Evolutionary conservation across 35 echinoderm and acorn worm species (phyloP).

Genomic region (Apostichopus japonicus): DNA sequence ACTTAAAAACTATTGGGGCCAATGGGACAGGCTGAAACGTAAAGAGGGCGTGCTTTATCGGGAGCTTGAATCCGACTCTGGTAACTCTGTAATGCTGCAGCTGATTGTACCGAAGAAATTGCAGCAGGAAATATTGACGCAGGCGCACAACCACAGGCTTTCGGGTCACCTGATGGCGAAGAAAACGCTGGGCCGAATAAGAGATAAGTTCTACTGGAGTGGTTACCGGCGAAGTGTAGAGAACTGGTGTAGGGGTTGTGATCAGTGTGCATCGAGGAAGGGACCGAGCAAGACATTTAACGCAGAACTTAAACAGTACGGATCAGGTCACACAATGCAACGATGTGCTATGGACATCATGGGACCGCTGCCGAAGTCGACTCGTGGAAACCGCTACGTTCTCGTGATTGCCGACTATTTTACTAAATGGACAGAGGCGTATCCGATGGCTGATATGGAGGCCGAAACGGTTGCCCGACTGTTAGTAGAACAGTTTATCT

Average conservation of each 20-base stretch:
- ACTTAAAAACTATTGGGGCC: constrained; percentile 63
- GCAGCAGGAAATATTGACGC: constrained; percentile 5
- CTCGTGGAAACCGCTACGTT: constrained; percentile 30
- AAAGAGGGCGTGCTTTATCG: constrained; percentile 48
- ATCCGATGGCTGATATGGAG: constrained; percentile 51
- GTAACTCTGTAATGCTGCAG: background rate
- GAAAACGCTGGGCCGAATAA: constrained; percentile 51
- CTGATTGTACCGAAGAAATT: constrained; percentile 46
- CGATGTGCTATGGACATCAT: constrained; percentile 50
- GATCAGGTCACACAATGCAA: constrained; percentile 28
- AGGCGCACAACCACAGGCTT: constrained; percentile 44
- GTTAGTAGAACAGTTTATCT: constrained; percentile 23
- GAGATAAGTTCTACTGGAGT: constrained; percentile 50
- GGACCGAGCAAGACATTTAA: constrained; percentile 15
- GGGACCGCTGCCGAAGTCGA: constrained; percentile 34
- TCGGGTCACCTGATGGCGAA: constrained; percentile 56
- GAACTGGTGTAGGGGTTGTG: constrained; percentile 41
- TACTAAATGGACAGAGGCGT: constrained; percentile 69
- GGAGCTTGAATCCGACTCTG: constrained; percentile 55
- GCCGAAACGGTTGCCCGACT: constrained; percentile 48
- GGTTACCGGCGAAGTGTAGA: constrained; percentile 52
- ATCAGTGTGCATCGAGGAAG: constrained; percentile 54
- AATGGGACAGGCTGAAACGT: constrained; percentile 60
- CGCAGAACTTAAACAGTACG: constrained; percentile 20
- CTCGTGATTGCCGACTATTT: constrained; percentile 63